Evolutionary conservation across 2,113 vertebrate species (phyloP).

Genomic region (Odocoileus hemionus): DNA sequence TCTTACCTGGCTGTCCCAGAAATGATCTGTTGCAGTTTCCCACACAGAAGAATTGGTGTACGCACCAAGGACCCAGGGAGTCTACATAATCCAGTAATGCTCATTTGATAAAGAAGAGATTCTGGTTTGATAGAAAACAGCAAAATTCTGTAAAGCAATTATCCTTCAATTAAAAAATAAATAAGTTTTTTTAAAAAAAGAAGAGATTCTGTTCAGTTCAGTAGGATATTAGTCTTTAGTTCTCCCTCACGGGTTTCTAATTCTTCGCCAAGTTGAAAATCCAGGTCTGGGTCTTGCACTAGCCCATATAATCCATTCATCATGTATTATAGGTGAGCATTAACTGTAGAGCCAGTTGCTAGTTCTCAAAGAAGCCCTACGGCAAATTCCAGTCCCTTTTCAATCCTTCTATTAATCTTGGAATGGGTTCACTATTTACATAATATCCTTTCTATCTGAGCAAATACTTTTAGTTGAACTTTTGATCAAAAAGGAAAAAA

Average conservation of each 20-base stretch:
- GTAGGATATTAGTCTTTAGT: not conserved
- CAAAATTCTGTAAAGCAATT: not conserved
- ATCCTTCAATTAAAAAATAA: not conserved
- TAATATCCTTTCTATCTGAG: slow-evolving; percentile 40
- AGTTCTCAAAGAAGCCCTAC: not conserved
- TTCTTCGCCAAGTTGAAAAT: not conserved
- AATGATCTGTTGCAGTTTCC: not conserved
- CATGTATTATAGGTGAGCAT: not conserved
- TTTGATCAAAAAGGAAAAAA: not conserved
- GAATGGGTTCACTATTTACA: slow-evolving; percentile 33
- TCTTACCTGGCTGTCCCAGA: slow-evolving; percentile 11
- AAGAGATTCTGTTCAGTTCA: not conserved
- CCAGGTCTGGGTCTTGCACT: not conserved
- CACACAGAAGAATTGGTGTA: not conserved
- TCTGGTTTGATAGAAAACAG: not conserved
- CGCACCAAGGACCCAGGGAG: not conserved
- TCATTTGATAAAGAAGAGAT: not conserved
- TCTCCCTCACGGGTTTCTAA: not conserved
- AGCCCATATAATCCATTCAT: not conserved
- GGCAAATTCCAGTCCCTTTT: not conserved
- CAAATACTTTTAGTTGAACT: slow-evolving; percentile 11
- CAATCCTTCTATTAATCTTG: not conserved
- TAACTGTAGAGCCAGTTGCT: not conserved
- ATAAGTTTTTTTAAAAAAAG: not conserved
- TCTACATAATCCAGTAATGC: not conserved